Percentiles rank a stretch among this genome's conserved stretches.
Conservation (phyloP, 2,797 vertebrate species). For the Poeciliopsis turneri region DNA sequence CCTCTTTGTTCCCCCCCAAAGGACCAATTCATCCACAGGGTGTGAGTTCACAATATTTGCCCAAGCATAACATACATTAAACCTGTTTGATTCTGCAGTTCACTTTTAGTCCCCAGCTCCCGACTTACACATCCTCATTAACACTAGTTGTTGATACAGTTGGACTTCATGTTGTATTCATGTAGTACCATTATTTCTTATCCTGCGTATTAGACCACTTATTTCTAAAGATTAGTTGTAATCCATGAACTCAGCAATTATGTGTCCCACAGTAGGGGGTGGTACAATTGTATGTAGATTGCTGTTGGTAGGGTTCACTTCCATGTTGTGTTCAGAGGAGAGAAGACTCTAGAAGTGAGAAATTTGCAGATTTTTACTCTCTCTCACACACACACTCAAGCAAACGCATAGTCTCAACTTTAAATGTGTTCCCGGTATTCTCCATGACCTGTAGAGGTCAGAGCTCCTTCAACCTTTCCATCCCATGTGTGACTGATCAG, state of each 20-base stretch:
- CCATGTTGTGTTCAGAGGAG: conserved; percentile 31
- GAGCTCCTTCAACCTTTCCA: conserved; percentile 60
- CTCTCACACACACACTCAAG: neutral
- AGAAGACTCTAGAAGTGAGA: conserved; percentile 24
- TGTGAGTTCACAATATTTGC: conserved; percentile 33
- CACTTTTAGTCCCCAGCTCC: conserved; percentile 26
- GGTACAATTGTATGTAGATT: conserved; percentile 16
- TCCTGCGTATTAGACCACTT: conserved; percentile 50
- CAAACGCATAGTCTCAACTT: conserved; percentile 19
- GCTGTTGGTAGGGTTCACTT: conserved; percentile 5
- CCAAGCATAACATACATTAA: conserved; percentile 20
- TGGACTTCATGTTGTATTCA: conserved; percentile 74
- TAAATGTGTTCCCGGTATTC: conserved; percentile 27
- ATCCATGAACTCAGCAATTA: conserved; percentile 36
- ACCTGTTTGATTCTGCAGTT: conserved; percentile 6
- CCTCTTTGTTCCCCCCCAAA: conserved; percentile 10
- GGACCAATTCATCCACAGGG: conserved; percentile 17
- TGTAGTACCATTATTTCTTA: conserved; percentile 73
- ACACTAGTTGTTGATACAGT: conserved; percentile 76
- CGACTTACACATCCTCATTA: conserved; percentile 42
- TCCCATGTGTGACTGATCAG: conserved; percentile 39
- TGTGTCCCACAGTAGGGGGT: neutral
- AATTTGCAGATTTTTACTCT: conserved; percentile 22
- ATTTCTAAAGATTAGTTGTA: conserved; percentile 57
- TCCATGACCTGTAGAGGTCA: conserved; percentile 70